These are phyloP conservation scores for Brenthis hecate DNA, from an alignment of 2,888 invertebrate species.

Conservation along the genomic window DNA sequence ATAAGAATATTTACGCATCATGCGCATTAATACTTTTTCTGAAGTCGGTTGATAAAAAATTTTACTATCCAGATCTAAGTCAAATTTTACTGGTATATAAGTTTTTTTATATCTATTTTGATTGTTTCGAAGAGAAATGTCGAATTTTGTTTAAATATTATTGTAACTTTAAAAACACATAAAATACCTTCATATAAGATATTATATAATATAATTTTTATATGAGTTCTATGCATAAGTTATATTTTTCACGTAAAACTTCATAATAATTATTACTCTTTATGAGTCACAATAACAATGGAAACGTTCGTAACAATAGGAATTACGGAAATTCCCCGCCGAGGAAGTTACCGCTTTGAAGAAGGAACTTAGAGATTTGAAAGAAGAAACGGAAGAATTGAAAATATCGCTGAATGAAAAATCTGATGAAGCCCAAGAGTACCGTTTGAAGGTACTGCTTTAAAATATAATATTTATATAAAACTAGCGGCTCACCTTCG, in stretches of 20 bases:
- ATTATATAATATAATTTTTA: too few relatives aligned
- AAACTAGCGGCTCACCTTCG: not conserved
- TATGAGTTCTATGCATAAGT: too few relatives aligned
- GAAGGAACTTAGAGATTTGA: conserved; percentile 58
- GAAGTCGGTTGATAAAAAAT: too few relatives aligned
- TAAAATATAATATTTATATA: not conserved
- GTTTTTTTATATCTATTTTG: too few relatives aligned
- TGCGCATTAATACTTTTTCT: too few relatives aligned
- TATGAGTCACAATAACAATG: not conserved
- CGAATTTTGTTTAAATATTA: too few relatives aligned
- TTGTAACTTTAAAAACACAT: too few relatives aligned
- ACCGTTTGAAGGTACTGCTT: conserved; percentile 61
- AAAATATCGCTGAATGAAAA: conserved; percentile 61
- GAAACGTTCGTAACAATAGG: conserved; percentile 47
- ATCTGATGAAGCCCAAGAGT: conserved; percentile 67
- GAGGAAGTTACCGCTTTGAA: conserved; percentile 59
- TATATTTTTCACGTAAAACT: not conserved
- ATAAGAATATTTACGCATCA: too few relatives aligned
- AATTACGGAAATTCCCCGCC: conserved; percentile 52
- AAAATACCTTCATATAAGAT: too few relatives aligned
- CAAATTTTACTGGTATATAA: too few relatives aligned
- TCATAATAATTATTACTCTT: not conserved
- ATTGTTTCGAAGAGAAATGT: too few relatives aligned
- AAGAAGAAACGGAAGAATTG: conserved; percentile 66
- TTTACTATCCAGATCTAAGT: too few relatives aligned